Evolutionary conservation across 2,888 invertebrate genomes (phyloP), one percentile per base, ranked within the genome.

Genomic region (Parnassius mnemosyne): DNA sequence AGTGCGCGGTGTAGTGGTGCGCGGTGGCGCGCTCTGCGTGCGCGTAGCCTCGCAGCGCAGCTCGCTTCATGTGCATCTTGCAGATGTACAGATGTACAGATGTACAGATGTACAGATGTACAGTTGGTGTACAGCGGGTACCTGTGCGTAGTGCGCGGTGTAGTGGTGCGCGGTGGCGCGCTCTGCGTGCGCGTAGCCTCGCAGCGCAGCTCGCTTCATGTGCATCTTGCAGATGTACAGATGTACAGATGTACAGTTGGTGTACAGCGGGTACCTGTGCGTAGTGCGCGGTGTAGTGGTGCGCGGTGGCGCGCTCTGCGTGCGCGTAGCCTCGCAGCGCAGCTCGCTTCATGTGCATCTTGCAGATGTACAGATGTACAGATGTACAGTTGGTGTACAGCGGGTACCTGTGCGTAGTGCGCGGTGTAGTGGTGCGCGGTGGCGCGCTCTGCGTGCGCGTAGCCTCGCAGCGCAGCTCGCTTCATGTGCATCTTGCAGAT

Each of bases 401-500:
- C 5, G 12, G 10, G 50, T 53, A 71, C 71, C 69, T 72, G 71
- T 1, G 69, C 71, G 52, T 79, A 78, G 63, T 81, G 82, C 71
- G 76, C 67, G 44, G 67, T 73, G 68, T 85, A 85, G 57, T 84
- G 83, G 0, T 75, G 71, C 1, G 78, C 49, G 11, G 82, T 79
- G 66, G 77, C 78, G 0, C 79, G 64, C 68, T 82, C 81, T 10
- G 83, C 83, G 67, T 77, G 75, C 52, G 85, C 79, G 67, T 87
- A 87, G 54, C 77, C 78, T 0, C 87, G 69, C n/a, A 87, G 72
- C 1, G 89, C 87, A 1, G 87, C 85, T 0, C 91, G 72, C 76
- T 91, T 92, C 84, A 91, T 85, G 73, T 90, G 91, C 86, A 91
- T 89, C 79, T 89, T 88, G 77, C 91, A 92, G 9, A 91, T 80